Base-by-base conservation (phyloP, 2,888 invertebrate genomes). In the Trachelus tabidus region DNA sequence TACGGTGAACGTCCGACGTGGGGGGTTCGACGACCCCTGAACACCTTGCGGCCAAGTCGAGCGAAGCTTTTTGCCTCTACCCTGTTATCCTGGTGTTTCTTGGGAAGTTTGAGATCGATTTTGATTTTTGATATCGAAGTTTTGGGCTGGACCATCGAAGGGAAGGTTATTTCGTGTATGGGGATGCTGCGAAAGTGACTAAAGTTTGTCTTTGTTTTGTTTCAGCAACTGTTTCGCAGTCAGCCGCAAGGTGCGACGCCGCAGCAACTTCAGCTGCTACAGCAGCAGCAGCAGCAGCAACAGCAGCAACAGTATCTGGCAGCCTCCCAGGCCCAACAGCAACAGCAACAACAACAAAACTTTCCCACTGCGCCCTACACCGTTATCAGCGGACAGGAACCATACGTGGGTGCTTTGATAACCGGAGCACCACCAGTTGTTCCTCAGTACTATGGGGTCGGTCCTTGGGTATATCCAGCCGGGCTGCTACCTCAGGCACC, bases 401-500 rank as follows among this genome's bases (percentile, higher is more conserved):
- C 97, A 40, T 98, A 98, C 92, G 96, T 97, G 89, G 94, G 95
- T 88, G 95, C 96, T 79, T 93, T 97, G 89, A 95, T 96, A 88
- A 95, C 97, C 89, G 95, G 92, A 94, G 96, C 92, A 94, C 90
- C 90, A 23, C 92, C 93, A 34, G 93, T 94, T 78, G 93, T 98
- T 87, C 97, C 97, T 76, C 98, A 97, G 89, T 98, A 98, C 93
- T 98, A 98, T 92, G 96, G 97, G 79, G 96, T 98, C 84, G 96
- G 95, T 75, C 98, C 98, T 40, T 98, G 98, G 97, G 97, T 98
- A 89, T 98, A 98, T 93, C 97, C 98, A 71, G 95, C 96, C 73
- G 95, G 95, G 90, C 93, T 95, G 86, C 94, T 95, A 88, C 95
- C 95, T 85, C 95, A 95, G 87, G 92, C 91, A 75, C 91, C 91